Conservation (phyloP, 2,113 vertebrate genomes). For the Ciconia boyciana region DNA sequence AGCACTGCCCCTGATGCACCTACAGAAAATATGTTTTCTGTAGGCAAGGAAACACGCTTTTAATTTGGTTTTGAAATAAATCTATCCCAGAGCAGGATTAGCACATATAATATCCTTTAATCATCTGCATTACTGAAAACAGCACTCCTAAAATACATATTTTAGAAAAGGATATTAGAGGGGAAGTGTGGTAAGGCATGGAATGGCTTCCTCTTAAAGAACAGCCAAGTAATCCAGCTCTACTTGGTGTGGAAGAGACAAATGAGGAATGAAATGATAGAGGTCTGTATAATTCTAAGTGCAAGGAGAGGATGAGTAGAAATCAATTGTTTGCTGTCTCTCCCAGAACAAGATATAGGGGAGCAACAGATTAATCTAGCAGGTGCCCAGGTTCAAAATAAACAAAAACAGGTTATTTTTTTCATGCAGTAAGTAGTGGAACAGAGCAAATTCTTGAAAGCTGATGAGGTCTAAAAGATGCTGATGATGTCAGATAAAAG, state of each 20-base stretch:
- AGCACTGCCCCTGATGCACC: not conserved
- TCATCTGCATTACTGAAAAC: not conserved
- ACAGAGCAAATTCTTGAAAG: not conserved
- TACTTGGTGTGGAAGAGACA: not conserved
- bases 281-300: not conserved
- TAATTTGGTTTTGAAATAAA: not conserved
- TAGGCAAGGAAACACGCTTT: not conserved
- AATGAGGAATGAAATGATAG: not conserved
- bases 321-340: not conserved
- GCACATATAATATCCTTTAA: not conserved
- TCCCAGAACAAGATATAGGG: not conserved
- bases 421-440: not conserved
- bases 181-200: not conserved
- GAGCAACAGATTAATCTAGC: not conserved
- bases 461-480: not conserved
- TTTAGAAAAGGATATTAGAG: not conserved
- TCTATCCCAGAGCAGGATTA: not conserved
- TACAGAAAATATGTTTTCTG: not conserved
- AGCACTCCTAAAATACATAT: not conserved
- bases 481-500: not conserved
- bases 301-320: not conserved
- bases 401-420: not conserved
- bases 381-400: not conserved
- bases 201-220: not conserved
- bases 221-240: not conserved